Conservation (phyloP, 1,140 invertebrate species). For the Monochamus saltuarius region DNA sequence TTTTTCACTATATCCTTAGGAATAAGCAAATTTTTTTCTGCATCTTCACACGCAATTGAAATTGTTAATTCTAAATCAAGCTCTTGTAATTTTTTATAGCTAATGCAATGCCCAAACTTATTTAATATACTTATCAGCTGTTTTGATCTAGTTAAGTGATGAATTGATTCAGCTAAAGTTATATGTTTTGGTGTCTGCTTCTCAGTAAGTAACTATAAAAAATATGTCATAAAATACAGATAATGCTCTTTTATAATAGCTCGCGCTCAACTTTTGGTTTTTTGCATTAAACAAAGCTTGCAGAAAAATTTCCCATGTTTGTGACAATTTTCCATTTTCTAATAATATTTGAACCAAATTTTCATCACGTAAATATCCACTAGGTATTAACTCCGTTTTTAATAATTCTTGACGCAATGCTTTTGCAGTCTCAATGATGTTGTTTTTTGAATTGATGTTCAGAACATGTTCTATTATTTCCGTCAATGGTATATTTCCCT, state of each 20-base stretch:
- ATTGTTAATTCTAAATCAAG: constrained; percentile 14
- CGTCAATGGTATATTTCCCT: constrained; percentile 18
- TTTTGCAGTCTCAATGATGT: constrained; percentile 13
- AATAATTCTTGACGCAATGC: constrained; percentile 18
- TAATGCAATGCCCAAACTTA: constrained; percentile 24
- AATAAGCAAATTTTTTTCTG: constrained; percentile 12
- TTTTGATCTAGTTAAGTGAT: too few species aligned
- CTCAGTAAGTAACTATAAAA: constrained; percentile 25
- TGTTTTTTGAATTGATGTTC: constrained; percentile 11
- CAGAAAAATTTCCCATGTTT: constrained; percentile 8
- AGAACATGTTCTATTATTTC: constrained; percentile 23
- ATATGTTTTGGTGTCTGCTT: constrained; percentile 30
- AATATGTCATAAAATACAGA: constrained; percentile 23
- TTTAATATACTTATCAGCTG: constrained; percentile 20
- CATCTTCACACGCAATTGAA: constrained; percentile 13
- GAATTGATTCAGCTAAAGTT: too few species aligned
- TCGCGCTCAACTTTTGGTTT: constrained; percentile 6
- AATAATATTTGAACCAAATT: constrained; percentile 3
- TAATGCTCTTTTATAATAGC: constrained; percentile 14
- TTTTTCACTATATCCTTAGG: constrained; percentile 4
- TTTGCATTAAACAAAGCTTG: constrained; percentile 2
- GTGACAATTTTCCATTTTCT: neutral
- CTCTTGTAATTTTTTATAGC: constrained; percentile 24
- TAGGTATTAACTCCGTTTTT: constrained; percentile 17
- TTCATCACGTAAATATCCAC: constrained; percentile 19